These are phyloP conservation scores for Apotomis betuletana DNA, from an alignment of 2,888 invertebrate species.

Conservation along the genomic window DNA sequence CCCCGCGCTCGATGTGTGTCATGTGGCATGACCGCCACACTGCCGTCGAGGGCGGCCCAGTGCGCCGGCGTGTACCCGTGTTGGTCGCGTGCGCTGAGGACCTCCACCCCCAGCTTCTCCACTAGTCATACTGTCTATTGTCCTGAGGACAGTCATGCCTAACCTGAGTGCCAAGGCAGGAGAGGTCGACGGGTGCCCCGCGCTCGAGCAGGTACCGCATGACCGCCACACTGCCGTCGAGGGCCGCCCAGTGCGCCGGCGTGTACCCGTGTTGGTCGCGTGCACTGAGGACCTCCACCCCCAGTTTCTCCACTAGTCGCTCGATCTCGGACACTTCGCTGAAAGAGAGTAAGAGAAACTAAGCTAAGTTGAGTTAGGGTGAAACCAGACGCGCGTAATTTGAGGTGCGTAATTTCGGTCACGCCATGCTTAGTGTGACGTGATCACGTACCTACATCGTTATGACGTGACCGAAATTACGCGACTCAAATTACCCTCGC, in stretches of 20 bases:
- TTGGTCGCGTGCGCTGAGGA: constrained; percentile 91
- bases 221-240: constrained; percentile 95
- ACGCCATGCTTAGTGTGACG: too few species aligned
- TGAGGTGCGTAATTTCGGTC: too few species aligned
- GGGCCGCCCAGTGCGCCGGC: constrained; percentile 95
- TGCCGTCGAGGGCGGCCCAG: constrained; percentile 95
- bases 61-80: constrained; percentile 97
- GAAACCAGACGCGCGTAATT: not conserved
- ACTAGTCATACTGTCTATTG: constrained; percentile 67
- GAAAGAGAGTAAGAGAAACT: constrained; percentile 19
- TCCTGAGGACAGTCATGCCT: not conserved
- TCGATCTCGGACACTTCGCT: constrained; percentile 94
- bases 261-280: constrained; percentile 97
- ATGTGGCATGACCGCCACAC: too few species aligned
- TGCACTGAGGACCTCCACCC: constrained; percentile 89
- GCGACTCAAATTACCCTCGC: too few species aligned
- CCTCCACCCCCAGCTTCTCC: constrained; percentile 87
- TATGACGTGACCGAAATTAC: too few species aligned
- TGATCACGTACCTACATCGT: too few species aligned
- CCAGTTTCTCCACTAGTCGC: constrained; percentile 91
- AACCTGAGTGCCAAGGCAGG: constrained; percentile 92
- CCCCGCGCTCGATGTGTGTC: too few species aligned
- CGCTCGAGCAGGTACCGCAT: constrained; percentile 93
- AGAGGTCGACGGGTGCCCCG: constrained; percentile 92
- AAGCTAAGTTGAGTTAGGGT: not conserved